Evolutionary conservation across 37 sponge, comb jelly and placozoan species (phyloP), one percentile per base, ranked within the genome.

Genomic region (Crambe crambe): DNA sequence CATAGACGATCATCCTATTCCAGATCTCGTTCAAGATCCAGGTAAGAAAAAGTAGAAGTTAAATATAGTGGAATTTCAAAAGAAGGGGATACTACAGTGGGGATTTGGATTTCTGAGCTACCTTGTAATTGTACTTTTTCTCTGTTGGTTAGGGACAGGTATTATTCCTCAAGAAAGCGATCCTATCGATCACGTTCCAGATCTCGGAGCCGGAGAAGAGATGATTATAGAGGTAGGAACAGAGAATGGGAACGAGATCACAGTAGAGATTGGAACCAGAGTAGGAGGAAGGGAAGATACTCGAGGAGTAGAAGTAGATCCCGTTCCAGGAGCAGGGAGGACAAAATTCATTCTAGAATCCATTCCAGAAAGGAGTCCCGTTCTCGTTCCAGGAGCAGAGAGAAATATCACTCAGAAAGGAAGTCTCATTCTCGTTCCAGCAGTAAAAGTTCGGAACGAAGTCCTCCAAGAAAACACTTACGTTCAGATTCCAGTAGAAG

Each of bases 261-360:
- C 21, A 2, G 62, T 20, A n/a, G 62, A 37, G 76, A 34, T 10
- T 8, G 76, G 40, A n/a, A 39, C 20, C 18, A 31, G 2, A 36
- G 64, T 31, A 66, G 42, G 67, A 42, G 67, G 17, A 1, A 21
- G 58, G 26, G 58, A 21, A 23, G 20, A 22, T 41, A 43, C 31
- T 69, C 69, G 36, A 43, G n/a, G 35, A 12, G 35, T 15, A 51
- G 74, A 17, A n/a, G 36, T 3, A 42, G 75, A 57, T 58, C 75
- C 21, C 70, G 42, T 21, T 85, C 85, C 36, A 58, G 6, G 59
- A 12, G 25, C 21, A 58, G 59, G n/a, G n/a, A n/a, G 26, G 43
- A n/a, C 3, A 26, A 31, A 30, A 4, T 15, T 4, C 37, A 30
- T 35, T 18, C 72, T 42, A 56, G 29, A 71, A n/a, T n/a, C n/a